phyloP scores from a whole-genome alignment of 2,888 invertebrate genomes.

The Aspidiotus destructor region DNA sequence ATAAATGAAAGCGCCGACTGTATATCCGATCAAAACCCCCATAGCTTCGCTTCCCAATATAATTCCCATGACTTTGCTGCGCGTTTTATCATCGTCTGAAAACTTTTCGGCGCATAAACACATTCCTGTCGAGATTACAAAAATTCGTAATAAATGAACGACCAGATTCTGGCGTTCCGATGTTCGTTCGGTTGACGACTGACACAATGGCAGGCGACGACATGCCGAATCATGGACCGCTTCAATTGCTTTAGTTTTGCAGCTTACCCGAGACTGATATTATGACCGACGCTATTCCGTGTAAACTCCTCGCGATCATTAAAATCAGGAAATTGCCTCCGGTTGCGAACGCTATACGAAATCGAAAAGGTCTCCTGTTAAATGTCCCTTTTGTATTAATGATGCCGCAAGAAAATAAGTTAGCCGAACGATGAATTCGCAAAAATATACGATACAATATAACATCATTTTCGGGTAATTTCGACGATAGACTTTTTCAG shows the following conservation, averaged over 20 bases:
- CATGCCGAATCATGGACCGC: too few species aligned
- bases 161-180: too few species aligned
- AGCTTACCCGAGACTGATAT: conserved; percentile 56
- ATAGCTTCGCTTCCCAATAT: conserved; percentile 70
- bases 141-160: conserved; percentile 3
- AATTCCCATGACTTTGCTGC: conserved; percentile 61
- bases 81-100: conserved; percentile 45
- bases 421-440: too few species aligned
- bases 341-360: conserved; percentile 58
- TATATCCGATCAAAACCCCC: conserved; percentile 72
- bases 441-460: too few species aligned
- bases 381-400: too few species aligned
- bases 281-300: conserved; percentile 71
- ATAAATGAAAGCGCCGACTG: conserved; percentile 67
- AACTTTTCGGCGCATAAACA: conserved; percentile 59
- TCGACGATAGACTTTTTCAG: too few species aligned
- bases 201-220: too few species aligned
- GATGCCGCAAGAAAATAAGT: too few species aligned
- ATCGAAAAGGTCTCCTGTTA: too few species aligned
- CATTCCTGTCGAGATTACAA: conserved; percentile 50
- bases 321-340: conserved; percentile 59
- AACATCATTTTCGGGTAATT: too few species aligned
- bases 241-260: too few species aligned
- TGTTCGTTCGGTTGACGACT: too few species aligned
- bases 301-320: conserved; percentile 63